Base-by-base conservation (phyloP, 1,140 invertebrate species). In the Saxidomus purpurata region DNA sequence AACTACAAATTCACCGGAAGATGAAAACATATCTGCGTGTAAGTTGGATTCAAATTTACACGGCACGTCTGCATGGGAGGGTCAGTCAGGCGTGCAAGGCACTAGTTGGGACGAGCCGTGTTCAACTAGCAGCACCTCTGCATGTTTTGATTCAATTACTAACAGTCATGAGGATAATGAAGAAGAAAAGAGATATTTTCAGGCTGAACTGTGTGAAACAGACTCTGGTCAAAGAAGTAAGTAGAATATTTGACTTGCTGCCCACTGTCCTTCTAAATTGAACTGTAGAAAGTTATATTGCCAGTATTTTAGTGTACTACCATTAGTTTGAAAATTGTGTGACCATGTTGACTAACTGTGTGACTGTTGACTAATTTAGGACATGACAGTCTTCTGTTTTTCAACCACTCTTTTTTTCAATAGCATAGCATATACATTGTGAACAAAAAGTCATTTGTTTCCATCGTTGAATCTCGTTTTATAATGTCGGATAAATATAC, bases 181-280 rank as follows among this genome's bases (percentile, higher is more conserved):
- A 31, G 90, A 85, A 88, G 89, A 90, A 40, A 89, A 90, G 67
- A 69, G 49, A 55, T 81, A 55, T 36, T 90, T 90, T 67, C 47
- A 74, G 52, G 85, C 79, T 47, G 67, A 77, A 36, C 55, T 55
- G 28, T 25, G 25, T 77, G 63, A 59, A 22, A 74, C 59, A 84
- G 77, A 89, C 6, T 28, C 36, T 80, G 76, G 55, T 81, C 90
- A 91, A 43, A 93, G 93, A 91, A 89, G 93, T 92, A 92, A 91
- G 92, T 90, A 47, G 22, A 28, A 43, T 13, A 47, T 43, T 43
- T 43, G 43, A 15, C 43, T 43, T 43, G 6, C 15, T 43, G 4
- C 15, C 15, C 43, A 43, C 4, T 43, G 43, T 43, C 15, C 15
- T 43, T 43, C 6, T 43, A 43, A 43, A 43, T n/a, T n/a, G n/a